Evolutionary conservation across 2,113 vertebrate genomes (phyloP).

Genomic region (Podarcis raffonei): DNA sequence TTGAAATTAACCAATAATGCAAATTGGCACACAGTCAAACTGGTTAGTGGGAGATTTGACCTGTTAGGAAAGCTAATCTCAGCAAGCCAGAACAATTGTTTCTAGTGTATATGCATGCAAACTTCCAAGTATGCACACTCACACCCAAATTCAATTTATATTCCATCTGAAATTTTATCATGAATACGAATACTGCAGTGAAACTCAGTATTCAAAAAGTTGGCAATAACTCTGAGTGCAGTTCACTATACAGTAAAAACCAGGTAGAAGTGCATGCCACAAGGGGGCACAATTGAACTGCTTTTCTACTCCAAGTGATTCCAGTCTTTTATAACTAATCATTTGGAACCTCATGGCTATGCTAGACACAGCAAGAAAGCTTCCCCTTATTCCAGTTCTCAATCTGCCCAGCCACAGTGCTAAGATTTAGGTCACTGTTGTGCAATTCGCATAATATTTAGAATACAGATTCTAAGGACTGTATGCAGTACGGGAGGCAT

Average conservation of each 20-base stretch:
- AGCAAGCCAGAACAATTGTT: background rate
- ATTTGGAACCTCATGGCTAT: conserved; percentile 50
- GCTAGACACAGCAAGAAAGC: conserved; percentile 59
- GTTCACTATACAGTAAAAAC: background rate
- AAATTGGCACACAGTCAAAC: background rate
- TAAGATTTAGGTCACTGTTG: conserved; percentile 34
- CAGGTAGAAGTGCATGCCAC: conserved; percentile 37
- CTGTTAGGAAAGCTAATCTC: background rate
- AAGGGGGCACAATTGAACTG: conserved; percentile 72
- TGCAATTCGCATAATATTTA: conserved; percentile 26
- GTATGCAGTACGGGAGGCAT: background rate
- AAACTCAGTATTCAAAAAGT: background rate
- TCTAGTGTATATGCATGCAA: background rate
- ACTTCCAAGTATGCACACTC: background rate
- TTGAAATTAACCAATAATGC: background rate
- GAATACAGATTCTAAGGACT: conserved; percentile 25
- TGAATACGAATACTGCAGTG: background rate
- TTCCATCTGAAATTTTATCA: background rate
- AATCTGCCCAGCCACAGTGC: conserved; percentile 24
- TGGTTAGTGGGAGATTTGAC: background rate
- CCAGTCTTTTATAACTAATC: conserved; percentile 54
- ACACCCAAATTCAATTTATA: background rate
- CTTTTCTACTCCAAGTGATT: conserved; percentile 42
- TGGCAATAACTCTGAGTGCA: background rate
- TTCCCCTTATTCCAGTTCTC: conserved; percentile 59